Evolutionary conservation across 2,113 vertebrate genomes (phyloP).

Genomic region (Mesembrinibis cayennensis): DNA sequence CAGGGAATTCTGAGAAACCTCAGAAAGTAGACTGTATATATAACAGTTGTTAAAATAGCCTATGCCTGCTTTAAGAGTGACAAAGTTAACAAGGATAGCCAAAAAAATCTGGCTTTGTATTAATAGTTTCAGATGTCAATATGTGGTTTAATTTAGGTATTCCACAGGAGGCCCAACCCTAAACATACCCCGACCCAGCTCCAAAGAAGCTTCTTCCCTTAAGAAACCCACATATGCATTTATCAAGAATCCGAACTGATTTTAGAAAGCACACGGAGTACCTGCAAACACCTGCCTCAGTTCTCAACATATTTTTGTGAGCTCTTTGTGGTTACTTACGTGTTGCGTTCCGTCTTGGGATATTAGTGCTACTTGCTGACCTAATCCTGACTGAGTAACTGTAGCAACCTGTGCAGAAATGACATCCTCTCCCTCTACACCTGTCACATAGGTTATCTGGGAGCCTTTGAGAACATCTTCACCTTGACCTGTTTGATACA

Average conservation of each 20-base stretch:
- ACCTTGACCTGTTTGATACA: constrained; percentile 80
- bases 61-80: neutral
- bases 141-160: neutral
- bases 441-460: constrained; percentile 86
- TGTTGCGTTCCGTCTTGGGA: constrained; percentile 97
- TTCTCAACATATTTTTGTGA: neutral
- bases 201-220: neutral
- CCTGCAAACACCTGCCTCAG: neutral
- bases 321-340: constrained; percentile 70
- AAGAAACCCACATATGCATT: neutral
- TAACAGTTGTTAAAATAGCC: neutral
- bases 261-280: neutral
- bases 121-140: neutral
- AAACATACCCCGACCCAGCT: neutral
- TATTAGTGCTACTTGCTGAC: constrained; percentile 94
- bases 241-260: neutral
- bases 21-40: neutral
- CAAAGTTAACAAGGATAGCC: neutral
- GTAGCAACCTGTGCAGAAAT: constrained; percentile 86
- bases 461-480: constrained; percentile 87
- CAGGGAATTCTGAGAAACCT: neutral
- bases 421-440: constrained; percentile 89
- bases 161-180: neutral
- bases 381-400: constrained; percentile 82
- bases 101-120: neutral